A percentile compares a stretch with the other conserved stretches of the same genome.
Conservation (phyloP, 2,797 vertebrate species). For the Ataeniobius toweri region DNA sequence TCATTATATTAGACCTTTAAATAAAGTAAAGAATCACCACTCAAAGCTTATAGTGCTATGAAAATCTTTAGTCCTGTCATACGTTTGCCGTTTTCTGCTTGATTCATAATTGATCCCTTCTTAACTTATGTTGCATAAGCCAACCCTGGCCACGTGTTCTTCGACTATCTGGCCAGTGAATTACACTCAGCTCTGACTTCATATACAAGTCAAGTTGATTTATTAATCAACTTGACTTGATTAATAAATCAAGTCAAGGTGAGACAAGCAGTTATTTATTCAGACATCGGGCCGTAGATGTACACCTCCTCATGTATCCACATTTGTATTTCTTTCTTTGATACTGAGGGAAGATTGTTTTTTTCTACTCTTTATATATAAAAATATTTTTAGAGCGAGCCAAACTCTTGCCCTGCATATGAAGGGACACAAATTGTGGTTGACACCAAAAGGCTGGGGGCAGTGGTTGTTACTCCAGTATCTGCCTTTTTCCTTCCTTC, state of each 20-base stretch:
- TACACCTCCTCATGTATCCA: constrained; percentile 28
- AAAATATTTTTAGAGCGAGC: constrained; percentile 11
- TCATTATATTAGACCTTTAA: background rate
- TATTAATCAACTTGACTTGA: no score
- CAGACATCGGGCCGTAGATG: constrained; percentile 15
- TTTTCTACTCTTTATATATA: background rate
- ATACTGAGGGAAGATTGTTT: background rate
- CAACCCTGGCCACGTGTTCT: constrained; percentile 6
- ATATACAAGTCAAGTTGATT: background rate
- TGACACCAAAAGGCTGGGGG: constrained; percentile 39
- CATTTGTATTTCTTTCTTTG: constrained; percentile 12
- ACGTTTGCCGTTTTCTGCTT: constrained; percentile 10
- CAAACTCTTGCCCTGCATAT: constrained; percentile 5
- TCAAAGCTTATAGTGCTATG: background rate
- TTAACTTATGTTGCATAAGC: background rate
- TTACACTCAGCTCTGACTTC: constrained; percentile 25
- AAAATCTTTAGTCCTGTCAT: constrained; percentile 2
- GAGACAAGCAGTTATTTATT: constrained; percentile 40
- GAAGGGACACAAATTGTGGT: constrained; percentile 39
- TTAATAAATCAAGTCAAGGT: no score
- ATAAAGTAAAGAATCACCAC: background rate
- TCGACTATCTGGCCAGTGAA: constrained; percentile 16
- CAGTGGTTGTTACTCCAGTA: constrained; percentile 42
- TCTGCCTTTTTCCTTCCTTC: constrained; percentile 10
- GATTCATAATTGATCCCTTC: constrained; percentile 11